Evolutionary conservation across 2,797 vertebrate species (phyloP).

Genomic region (Sarcoramphus papa): DNA sequence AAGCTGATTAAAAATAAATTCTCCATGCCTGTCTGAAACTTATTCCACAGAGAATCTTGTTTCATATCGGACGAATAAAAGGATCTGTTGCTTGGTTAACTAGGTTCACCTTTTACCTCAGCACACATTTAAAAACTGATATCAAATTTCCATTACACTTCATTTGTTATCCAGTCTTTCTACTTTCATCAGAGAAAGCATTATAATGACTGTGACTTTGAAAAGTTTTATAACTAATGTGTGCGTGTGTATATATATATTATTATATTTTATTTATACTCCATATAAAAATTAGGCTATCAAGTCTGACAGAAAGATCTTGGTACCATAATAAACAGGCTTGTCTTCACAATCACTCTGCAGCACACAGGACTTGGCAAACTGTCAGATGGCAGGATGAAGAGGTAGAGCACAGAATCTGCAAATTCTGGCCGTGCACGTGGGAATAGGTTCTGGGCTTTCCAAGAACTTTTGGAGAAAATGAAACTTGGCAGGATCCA

Average conservation of each 20-base stretch:
- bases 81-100: slow-evolving; percentile 59
- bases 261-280: background rate
- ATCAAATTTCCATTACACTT: slow-evolving; percentile 55
- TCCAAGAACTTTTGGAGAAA: slow-evolving; percentile 64
- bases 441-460: slow-evolving; percentile 57
- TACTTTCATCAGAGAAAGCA: slow-evolving; percentile 34
- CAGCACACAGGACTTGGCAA: background rate
- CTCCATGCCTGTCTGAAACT: slow-evolving; percentile 57
- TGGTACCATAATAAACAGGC: background rate
- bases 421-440: slow-evolving; percentile 35
- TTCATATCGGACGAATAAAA: slow-evolving; percentile 56
- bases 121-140: slow-evolving; percentile 22
- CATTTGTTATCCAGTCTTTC: slow-evolving; percentile 37
- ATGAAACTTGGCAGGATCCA: slow-evolving; percentile 67
- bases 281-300: background rate
- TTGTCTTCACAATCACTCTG: background rate
- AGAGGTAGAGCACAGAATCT: slow-evolving; percentile 62
- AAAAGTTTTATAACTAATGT: slow-evolving; percentile 4
- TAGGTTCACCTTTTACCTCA: slow-evolving; percentile 63
- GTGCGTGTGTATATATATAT: background rate
- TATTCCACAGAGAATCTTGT: slow-evolving; percentile 49
- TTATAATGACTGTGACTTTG: slow-evolving; percentile 27
- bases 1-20: slow-evolving; percentile 68
- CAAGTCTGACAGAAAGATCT: slow-evolving; percentile 3
- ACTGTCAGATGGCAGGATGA: slow-evolving; percentile 35